Conservation (phyloP, 2,797 vertebrate species). For the Cuniculus paca region DNA sequence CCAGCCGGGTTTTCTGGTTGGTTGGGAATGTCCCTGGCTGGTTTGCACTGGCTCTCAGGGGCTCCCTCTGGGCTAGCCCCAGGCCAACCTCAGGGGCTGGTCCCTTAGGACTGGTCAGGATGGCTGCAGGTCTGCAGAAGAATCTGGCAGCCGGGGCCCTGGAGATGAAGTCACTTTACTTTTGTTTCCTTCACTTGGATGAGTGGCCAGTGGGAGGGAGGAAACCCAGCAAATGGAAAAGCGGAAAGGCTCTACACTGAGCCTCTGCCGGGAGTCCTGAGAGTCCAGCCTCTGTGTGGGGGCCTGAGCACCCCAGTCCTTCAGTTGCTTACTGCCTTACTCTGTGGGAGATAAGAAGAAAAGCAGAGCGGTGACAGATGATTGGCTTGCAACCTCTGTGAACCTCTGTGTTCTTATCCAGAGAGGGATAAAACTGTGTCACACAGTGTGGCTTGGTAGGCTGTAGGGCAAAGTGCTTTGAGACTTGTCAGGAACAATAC, state of each 20-base stretch:
- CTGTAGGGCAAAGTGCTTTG: background rate
- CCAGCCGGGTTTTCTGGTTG: conserved; percentile 53
- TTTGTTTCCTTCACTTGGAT: conserved; percentile 42
- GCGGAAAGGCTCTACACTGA: conserved; percentile 1
- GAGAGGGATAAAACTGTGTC: background rate
- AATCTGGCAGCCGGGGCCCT: background rate
- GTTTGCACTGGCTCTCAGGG: conserved; percentile 20
- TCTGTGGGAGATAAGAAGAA: background rate
- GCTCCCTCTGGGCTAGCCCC: background rate
- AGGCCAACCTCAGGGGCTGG: background rate
- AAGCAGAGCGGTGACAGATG: conserved; percentile 1
- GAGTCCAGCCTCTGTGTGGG: background rate
- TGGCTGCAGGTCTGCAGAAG: conserved; percentile 9
- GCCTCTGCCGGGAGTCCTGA: background rate
- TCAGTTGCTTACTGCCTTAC: background rate
- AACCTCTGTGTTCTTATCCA: conserved; percentile 1
- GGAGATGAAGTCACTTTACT: conserved; percentile 28
- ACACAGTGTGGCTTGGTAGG: background rate
- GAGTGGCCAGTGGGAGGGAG: background rate
- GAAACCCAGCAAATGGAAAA: conserved; percentile 22
- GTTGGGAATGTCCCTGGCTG: conserved; percentile 51
- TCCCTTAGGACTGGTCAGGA: background rate
- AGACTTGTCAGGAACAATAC: background rate
- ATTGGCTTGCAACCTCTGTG: conserved; percentile 3
- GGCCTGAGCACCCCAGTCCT: background rate